Evolutionary conservation across 2,797 vertebrate species (phyloP), one percentile per base, ranked within the genome.

Genomic region (Chiloscyllium punctatum): DNA sequence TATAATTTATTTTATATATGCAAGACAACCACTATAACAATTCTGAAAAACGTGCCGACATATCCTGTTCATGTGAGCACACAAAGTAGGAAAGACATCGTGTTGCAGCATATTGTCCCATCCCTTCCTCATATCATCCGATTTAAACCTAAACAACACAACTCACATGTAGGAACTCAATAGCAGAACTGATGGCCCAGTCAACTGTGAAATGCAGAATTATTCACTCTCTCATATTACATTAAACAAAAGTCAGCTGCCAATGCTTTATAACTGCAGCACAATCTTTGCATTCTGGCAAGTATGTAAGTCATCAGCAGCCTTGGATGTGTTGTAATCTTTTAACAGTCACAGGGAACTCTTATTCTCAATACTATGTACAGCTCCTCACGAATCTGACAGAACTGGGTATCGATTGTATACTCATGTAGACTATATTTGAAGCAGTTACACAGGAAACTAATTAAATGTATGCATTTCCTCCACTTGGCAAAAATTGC

Each of bases 121-220:
- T 66, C 30, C 18, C 30, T 90, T 92, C 62, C 25, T 69, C 21
- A 13, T 62, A 16, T 90, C 87, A 90, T 30, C 87, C 62, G 87
- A 90, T 42, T 92, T 69, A 42, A 92, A 69, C n/a, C n/a, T 42
- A 69, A 92, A 92, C 62, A 92, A 51, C 18, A 42, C 62, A 92
- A 92, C 8, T 92, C 90, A 69, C 66, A 27, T 57, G 51, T 68
- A 37, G n/a, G 62, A 92, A 92, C 90, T 69, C 66, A 69, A 16
- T 66, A 69, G 21, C 90, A 92, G 66, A 92, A 92, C 23, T 9
- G 18, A 92, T 92, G n/a, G 66, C n/a, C 62, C 66, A 92, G 66
- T 66, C 66, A 92, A 92, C 66, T 92, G 90, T 69, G 90, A 92
- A 92, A 92, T 92, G n/a, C n/a, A 92, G 66, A 92, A 92, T 92